A percentile compares a stretch with the other conserved stretches of the same genome.
These are phyloP conservation scores for Melanerpes formicivorus DNA, from an alignment of 2,113 vertebrate species.

Conservation along the genomic window DNA sequence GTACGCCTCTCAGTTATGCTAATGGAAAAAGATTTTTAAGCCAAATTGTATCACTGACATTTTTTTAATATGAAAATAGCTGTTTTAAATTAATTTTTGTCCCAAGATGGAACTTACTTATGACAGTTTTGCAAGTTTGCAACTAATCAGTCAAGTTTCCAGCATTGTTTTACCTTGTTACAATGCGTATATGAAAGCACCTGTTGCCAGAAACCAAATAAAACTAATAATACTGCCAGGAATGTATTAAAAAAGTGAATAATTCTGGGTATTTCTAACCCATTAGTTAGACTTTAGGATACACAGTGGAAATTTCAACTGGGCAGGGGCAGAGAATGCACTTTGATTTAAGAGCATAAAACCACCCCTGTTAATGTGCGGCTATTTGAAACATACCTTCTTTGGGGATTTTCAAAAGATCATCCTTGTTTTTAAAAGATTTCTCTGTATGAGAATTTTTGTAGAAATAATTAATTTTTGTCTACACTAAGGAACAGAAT, in stretches of 20 bases:
- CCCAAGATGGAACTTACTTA: not conserved
- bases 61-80: not conserved
- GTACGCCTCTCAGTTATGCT: not conserved
- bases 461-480: not conserved
- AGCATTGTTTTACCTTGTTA: not conserved
- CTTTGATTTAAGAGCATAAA: not conserved
- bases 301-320: not conserved
- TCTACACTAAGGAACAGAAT: not conserved
- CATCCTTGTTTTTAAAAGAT: not conserved
- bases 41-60: not conserved
- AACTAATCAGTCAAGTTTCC: not conserved
- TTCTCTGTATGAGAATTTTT: not conserved
- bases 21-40: not conserved
- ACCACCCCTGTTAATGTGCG: not conserved
- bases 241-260: not conserved
- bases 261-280: not conserved
- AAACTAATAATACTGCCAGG: not conserved
- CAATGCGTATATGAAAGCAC: not conserved
- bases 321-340: not conserved
- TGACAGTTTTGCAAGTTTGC: not conserved
- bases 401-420: not conserved
- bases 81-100: not conserved
- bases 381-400: not conserved
- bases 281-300: not conserved
- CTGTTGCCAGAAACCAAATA: not conserved